Evolutionary conservation across 2,797 vertebrate genomes (phyloP).

Genomic region (Lutjanus argentimaculatus): DNA sequence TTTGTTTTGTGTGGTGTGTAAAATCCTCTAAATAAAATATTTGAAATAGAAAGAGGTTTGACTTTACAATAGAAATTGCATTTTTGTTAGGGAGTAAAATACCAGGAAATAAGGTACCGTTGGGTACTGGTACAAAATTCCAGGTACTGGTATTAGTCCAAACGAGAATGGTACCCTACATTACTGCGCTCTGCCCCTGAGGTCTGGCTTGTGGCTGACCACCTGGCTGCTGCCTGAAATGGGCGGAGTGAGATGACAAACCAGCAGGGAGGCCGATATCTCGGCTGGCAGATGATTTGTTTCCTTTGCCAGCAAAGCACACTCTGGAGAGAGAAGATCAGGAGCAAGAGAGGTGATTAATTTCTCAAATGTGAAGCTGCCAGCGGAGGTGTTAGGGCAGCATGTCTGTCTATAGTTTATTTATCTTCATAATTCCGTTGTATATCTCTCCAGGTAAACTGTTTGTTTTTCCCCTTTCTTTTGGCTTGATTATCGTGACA

Average conservation of each 20-base stretch:
- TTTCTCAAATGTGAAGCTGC: slow-evolving; percentile 40
- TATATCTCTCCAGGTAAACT: not conserved
- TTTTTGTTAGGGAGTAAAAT: too few relatives aligned
- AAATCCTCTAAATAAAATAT: too few relatives aligned
- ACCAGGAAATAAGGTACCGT: too few relatives aligned
- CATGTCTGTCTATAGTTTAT: slow-evolving; percentile 15
- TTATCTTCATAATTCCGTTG: not conserved
- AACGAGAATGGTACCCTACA: too few relatives aligned
- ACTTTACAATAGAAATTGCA: too few relatives aligned
- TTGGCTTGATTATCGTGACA: slow-evolving; percentile 32
- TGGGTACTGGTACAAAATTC: too few relatives aligned
- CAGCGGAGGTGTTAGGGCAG: slow-evolving; percentile 26
- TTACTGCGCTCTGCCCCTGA: not conserved
- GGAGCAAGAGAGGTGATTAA: slow-evolving; percentile 45
- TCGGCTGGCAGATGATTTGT: slow-evolving; percentile 58
- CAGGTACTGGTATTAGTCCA: too few relatives aligned
- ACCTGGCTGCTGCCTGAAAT: slow-evolving; percentile 26
- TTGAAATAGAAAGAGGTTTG: too few relatives aligned
- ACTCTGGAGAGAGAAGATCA: slow-evolving; percentile 46
- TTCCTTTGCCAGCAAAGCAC: slow-evolving; percentile 58
- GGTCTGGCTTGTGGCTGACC: slow-evolving; percentile 8
- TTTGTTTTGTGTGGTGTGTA: too few relatives aligned
- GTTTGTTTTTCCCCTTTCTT: slow-evolving; percentile 23
- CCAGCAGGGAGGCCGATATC: slow-evolving; percentile 56
- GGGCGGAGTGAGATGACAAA: slow-evolving; percentile 20